Evolutionary conservation across 2,888 invertebrate genomes (phyloP).

Genomic region (Balanococcus diminutus): DNA sequence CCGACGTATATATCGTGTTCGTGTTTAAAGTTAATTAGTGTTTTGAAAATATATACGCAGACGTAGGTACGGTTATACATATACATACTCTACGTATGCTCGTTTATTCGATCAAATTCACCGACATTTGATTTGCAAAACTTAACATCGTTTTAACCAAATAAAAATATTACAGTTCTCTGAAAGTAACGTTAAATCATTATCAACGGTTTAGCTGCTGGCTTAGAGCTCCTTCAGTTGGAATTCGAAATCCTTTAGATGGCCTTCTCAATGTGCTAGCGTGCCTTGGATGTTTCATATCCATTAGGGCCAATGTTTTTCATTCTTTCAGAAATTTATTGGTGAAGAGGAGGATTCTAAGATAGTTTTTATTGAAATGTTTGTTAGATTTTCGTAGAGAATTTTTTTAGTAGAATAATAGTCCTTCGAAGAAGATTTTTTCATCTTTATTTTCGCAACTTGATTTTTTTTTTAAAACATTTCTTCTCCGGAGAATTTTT

Average conservation of each 20-base stretch:
- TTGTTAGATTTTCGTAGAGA: no score
- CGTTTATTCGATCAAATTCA: not conserved
- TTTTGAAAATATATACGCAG: not conserved
- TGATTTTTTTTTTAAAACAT: no score
- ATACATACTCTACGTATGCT: not conserved
- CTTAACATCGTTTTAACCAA: not conserved
- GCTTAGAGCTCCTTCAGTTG: not conserved
- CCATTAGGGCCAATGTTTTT: no score
- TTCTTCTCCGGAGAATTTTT: no score
- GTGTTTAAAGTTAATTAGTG: conserved; percentile 20
- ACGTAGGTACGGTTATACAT: no score
- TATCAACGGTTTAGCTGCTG: not conserved
- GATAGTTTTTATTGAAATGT: no score
- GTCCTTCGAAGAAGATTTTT: no score
- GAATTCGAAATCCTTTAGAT: not conserved
- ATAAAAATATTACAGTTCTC: conserved; percentile 8
- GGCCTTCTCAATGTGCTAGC: not conserved
- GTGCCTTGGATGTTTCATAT: no score
- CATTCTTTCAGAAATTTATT: no score
- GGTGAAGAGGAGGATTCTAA: no score
- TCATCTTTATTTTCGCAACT: no score
- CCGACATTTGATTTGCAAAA: conserved; percentile 10
- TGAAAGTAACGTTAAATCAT: not conserved
- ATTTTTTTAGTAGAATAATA: no score
- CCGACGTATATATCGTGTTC: conserved; percentile 1